Evolutionary conservation across 2,113 vertebrate species (phyloP).

Genomic region (Gadus chalcogrammus): DNA sequence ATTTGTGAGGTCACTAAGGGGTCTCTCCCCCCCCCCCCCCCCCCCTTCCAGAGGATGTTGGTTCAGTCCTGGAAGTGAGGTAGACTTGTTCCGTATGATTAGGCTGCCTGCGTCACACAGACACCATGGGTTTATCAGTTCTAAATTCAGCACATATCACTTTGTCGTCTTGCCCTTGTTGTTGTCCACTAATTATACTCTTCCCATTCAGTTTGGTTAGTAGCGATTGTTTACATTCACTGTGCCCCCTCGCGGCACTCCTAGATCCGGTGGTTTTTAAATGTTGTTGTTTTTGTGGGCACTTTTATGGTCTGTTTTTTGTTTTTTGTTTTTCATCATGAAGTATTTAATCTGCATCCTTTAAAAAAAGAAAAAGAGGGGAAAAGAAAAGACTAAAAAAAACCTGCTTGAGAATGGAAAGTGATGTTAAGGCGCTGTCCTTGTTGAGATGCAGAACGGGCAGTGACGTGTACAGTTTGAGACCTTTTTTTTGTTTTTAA

Average conservation of each 20-base stretch:
- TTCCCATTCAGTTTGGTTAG: slow-evolving; percentile 60
- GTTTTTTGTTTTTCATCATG: slow-evolving; percentile 15
- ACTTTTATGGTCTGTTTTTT: slow-evolving; percentile 45
- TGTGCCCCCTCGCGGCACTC: slow-evolving; percentile 45
- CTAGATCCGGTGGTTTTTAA: slow-evolving; percentile 21
- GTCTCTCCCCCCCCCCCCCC: slow-evolving; percentile 35
- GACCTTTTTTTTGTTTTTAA: slow-evolving; percentile 61
- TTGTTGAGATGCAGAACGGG: slow-evolving; percentile 65
- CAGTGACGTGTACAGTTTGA: slow-evolving; percentile 68
- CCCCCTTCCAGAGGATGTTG: slow-evolving; percentile 1
- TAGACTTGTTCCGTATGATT: slow-evolving; percentile 48
- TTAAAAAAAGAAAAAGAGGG: not conserved
- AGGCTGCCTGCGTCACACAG: slow-evolving; percentile 39
- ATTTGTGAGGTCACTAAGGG: too few relatives aligned
- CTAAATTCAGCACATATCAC: slow-evolving; percentile 60
- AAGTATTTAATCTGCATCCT: slow-evolving; percentile 59
- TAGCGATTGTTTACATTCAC: slow-evolving; percentile 72
- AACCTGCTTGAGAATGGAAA: slow-evolving; percentile 53
- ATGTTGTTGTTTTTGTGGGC: slow-evolving; percentile 43
- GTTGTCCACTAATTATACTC: slow-evolving; percentile 39
- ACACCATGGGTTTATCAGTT: slow-evolving; percentile 32
- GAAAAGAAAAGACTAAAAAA: slow-evolving; percentile 39
- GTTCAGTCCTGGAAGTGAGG: slow-evolving; percentile 34
- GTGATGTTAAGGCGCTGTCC: slow-evolving; percentile 55
- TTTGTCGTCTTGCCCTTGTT: slow-evolving; percentile 52